These are phyloP conservation scores for Microcebus jonahi DNA, from an alignment of 2,113 vertebrate genomes.

Conservation along the genomic window DNA sequence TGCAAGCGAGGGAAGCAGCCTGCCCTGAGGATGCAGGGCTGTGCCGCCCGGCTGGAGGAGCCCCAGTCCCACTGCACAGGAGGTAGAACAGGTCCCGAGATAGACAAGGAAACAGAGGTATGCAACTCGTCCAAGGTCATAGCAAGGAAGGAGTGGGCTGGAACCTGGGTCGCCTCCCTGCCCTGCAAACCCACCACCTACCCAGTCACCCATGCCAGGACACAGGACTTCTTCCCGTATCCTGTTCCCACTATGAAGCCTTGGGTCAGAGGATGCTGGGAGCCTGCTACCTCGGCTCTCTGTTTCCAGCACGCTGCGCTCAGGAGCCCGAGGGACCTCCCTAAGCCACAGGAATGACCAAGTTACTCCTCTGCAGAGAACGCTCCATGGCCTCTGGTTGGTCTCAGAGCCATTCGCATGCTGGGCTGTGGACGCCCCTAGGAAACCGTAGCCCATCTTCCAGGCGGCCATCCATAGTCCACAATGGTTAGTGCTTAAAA, in stretches of 20 bases:
- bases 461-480: neutral
- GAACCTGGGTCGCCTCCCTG: neutral
- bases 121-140: neutral
- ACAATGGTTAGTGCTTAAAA: neutral
- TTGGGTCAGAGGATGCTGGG: neutral
- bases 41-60: neutral
- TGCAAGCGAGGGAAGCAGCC: neutral
- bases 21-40: neutral
- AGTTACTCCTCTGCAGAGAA: neutral
- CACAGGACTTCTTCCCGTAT: neutral
- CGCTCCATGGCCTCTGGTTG: fast-evolving
- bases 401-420: neutral
- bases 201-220: neutral
- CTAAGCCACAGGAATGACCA: neutral
- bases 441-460: neutral
- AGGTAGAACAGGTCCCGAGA: neutral
- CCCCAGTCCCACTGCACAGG: neutral
- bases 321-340: neutral
- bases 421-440: neutral
- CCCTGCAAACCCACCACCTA: neutral
- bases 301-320: neutral
- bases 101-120: neutral
- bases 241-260: neutral
- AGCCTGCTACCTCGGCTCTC: neutral
- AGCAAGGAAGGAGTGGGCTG: neutral